phyloP scores from a whole-genome alignment of 2,888 invertebrate species.

The Agriopis leucophaearia region DNA sequence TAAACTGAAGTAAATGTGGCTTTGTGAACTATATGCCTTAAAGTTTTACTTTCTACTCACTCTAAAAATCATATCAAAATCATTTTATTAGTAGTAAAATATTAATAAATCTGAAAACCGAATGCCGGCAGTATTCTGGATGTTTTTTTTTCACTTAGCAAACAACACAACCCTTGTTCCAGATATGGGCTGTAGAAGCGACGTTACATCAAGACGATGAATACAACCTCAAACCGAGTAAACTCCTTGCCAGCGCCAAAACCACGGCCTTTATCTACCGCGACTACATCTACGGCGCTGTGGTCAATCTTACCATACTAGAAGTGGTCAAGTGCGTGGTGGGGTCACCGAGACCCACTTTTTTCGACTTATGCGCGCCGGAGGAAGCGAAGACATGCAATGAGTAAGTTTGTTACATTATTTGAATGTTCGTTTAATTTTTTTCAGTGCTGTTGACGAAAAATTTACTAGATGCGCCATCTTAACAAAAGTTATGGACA shows the following conservation, averaged over 20 bases:
- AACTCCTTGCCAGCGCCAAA: conserved; percentile 67
- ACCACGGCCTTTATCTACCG: conserved; percentile 83
- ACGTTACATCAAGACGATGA: conserved; percentile 73
- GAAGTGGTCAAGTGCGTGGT: conserved; percentile 89
- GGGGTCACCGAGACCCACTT: conserved; percentile 92
- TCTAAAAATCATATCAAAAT: too few species aligned
- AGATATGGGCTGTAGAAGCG: conserved; percentile 83
- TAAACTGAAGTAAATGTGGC: too few species aligned
- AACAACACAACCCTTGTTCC: conserved; percentile 20
- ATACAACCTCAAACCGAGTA: conserved; percentile 78
- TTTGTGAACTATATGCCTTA: too few species aligned
- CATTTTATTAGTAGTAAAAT: too few species aligned
- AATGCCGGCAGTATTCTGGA: too few species aligned
- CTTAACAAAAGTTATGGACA: too few species aligned
- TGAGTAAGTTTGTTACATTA: conserved; percentile 63
- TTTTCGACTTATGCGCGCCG: conserved; percentile 91
- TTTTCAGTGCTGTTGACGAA: not conserved
- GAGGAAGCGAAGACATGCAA: conserved; percentile 88
- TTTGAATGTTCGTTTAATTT: not conserved
- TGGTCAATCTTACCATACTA: conserved; percentile 87
- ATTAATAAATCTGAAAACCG: too few species aligned
- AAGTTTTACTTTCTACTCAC: too few species aligned
- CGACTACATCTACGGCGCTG: conserved; percentile 88
- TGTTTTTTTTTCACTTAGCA: too few species aligned
- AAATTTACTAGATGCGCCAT: too few species aligned